Conservation (phyloP, 2,888 invertebrate genomes). For the Netelia virgata region DNA sequence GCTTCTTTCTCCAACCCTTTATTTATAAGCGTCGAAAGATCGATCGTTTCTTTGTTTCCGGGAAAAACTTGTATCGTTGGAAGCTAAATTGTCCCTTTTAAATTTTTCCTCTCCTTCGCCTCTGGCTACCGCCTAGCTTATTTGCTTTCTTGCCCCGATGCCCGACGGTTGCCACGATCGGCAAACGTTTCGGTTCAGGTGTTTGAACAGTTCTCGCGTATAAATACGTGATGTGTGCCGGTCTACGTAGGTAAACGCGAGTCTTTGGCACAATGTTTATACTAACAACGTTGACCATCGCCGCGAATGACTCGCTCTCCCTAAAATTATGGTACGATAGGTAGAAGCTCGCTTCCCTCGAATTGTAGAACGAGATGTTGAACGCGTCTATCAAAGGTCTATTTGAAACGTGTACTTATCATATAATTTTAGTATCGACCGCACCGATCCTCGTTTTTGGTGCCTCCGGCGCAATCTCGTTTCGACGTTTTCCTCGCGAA, state of each 20-base stretch:
- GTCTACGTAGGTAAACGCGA: background rate
- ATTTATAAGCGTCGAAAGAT: constrained; percentile 21
- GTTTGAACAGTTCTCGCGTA: background rate
- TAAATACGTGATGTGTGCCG: background rate
- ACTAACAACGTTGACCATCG: background rate
- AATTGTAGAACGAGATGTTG: no score
- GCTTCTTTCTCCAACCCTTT: background rate
- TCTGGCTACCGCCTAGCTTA: background rate
- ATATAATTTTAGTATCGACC: background rate
- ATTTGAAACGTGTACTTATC: background rate
- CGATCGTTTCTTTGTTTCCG: constrained; percentile 30
- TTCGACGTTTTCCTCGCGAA: background rate
- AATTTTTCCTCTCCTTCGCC: background rate
- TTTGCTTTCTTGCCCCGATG: background rate
- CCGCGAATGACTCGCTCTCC: no score
- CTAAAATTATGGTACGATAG: no score
- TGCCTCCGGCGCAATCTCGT: no score
- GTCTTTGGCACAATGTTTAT: background rate
- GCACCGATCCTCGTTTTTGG: background rate
- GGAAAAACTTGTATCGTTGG: constrained; percentile 10
- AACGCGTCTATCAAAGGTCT: background rate
- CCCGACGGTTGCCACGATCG: background rate
- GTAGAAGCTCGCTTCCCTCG: no score
- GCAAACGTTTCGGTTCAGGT: background rate
- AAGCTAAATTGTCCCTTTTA: constrained; percentile 12